Evolutionary conservation across 2,113 vertebrate genomes (phyloP), one percentile per base, ranked within the genome.

Genomic region (Suricata suricatta): DNA sequence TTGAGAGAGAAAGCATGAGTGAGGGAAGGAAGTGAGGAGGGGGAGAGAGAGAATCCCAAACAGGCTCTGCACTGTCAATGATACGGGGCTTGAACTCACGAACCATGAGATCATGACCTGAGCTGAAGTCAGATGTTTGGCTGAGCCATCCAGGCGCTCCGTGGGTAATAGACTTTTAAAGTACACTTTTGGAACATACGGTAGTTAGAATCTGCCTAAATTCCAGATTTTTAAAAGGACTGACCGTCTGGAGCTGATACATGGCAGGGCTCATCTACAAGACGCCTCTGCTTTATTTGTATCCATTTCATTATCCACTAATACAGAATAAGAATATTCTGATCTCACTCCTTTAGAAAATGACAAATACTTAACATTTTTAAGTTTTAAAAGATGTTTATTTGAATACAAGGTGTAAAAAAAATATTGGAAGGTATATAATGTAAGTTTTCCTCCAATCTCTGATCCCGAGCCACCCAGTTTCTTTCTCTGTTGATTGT

Each of bases 361-460:
- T 74, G 33, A 72, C 17, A 69, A 84, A 35, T 89, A 31, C 41
- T 66, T 87, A 60, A 47, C 23, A 71, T 84, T 87, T 88, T 88
- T 38, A 85, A 35, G 41, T 21, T 94, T 66, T 21, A 38, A 44
- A 31, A 71, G 47, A 44, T 93, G 96, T 95, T 95, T 85, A 77
- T 44, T 93, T 88, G 66, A 87, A 27, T 54, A 71, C 25, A 89
- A 63, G 14, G 35, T 77, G 8, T 60, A 66, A 41, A 54, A 80
- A 90, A 94, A n/a, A 0, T 63, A 0, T 23, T 17, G 90, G n/a
- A 84, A 80, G 17, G 38, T 54, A 27, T 2, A 35, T 23, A 87
- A 14, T 63, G 7, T 60, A 31, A 25, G 12, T 66, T 91, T 74
- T 90, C 35, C 3, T 93, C 0, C 13, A 4, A 6, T 63, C 14